Percentiles rank a stretch among this genome's conserved stretches.
phyloP scores from a whole-genome alignment of 2,888 invertebrate genomes.

The Meta bourneti region DNA sequence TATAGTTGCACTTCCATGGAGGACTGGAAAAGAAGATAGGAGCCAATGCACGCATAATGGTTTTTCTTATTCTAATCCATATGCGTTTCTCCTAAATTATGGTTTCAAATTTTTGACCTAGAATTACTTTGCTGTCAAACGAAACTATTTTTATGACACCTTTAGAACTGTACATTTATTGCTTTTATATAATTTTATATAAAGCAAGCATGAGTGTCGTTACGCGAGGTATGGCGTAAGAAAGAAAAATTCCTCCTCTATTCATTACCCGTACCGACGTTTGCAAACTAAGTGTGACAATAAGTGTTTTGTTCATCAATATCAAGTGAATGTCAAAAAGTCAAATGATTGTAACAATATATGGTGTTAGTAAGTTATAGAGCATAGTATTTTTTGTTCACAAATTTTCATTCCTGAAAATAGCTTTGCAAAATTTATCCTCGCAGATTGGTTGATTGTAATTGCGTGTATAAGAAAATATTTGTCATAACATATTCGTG shows the following conservation, averaged over 20 bases:
- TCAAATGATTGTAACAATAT: conserved; percentile 19
- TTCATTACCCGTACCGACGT: not conserved
- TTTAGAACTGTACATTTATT: conserved; percentile 43
- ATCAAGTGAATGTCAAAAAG: conserved; percentile 23
- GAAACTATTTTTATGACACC: conserved; percentile 40
- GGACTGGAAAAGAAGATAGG: conserved; percentile 40
- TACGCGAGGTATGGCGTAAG: not conserved
- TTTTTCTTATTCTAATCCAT: not conserved
- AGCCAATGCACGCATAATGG: not conserved
- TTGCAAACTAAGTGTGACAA: conserved; percentile 9
- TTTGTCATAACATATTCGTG: conserved; percentile 56
- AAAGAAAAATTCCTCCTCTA: conserved; percentile 9
- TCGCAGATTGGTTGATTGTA: conserved; percentile 37
- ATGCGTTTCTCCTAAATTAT: not conserved
- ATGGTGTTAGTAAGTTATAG: conserved; percentile 40
- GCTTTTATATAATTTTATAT: conserved; percentile 59
- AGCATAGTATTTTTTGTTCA: conserved; percentile 30
- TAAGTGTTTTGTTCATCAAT: conserved; percentile 30
- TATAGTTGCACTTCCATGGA: conserved; percentile 52
- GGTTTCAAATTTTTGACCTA: too few relatives aligned
- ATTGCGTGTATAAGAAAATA: conserved; percentile 38
- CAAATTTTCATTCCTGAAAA: conserved; percentile 39
- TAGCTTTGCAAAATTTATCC: conserved; percentile 36
- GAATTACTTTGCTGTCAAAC: not conserved
- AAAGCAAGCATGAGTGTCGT: conserved; percentile 17